Base-by-base conservation (phyloP, 1,140 invertebrate species). In the Trichoplusia ni region DNA sequence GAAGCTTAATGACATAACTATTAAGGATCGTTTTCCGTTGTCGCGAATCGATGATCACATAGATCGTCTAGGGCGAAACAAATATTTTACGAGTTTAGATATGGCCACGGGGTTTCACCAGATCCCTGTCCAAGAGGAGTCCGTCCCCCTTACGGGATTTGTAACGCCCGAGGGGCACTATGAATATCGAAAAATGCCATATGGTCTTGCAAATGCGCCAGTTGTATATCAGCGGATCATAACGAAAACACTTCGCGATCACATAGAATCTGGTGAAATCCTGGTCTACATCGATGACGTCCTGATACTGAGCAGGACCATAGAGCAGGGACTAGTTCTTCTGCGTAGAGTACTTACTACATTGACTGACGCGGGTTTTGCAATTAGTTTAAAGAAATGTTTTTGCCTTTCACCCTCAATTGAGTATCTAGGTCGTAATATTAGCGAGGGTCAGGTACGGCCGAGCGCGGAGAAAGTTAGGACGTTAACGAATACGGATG, bases 21-120 rank as follows among this genome's bases (percentile, higher is more conserved):
- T 75, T 4, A 73, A 68, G 29, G 90, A 92, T 40, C 53, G 70
- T 6, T 92, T 83, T 63, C 92, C 92, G 0, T 56, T 93, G 1
- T 92, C 91, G 0, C 40, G 82, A 2, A 91, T 92, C 14, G 81
- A 91, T 18, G 90, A 91, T 23, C 71, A 74, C 8, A 69, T 93
- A 3, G 82, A 91, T 65, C 13, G 56, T 27, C 54, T 77, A 16
- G 35, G 33, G 8, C 47, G 33, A 13, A 64, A 42, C 29, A 68
- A 68, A 44, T 77, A 51, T 60, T 74, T 60, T 44, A 64, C 46
- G 7, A 31, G 44, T 0, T 40, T 71, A 0, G 69, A 71, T 23
- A 71, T 71, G 60, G 42, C 46, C 40, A 49, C 37, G n/a, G 58
- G 63, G 2, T 70, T 65, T 37, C 29, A 71, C n/a, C 65, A 68